phyloP scores from a whole-genome alignment of 2,113 vertebrate species.

The Pampusana beccarii region DNA sequence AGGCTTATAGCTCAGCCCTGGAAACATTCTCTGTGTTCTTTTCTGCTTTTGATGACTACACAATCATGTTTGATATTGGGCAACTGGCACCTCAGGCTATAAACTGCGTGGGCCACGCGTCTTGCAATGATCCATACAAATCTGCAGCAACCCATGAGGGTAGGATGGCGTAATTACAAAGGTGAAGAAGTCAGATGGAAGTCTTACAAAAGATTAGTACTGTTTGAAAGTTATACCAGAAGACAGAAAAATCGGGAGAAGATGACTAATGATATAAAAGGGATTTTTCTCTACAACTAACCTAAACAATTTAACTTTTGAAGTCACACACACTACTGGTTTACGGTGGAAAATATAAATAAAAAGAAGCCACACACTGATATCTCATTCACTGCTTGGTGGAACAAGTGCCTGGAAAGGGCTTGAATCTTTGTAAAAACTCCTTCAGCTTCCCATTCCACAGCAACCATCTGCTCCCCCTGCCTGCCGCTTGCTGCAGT shows the following conservation, averaged over 20 bases:
- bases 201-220: neutral
- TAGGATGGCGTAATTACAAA: neutral
- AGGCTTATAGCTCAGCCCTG: neutral
- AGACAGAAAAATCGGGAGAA: neutral
- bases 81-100: neutral
- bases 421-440: neutral
- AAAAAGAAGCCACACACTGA: neutral
- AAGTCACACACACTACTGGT: neutral
- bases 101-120: neutral
- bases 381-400: neutral
- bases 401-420: neutral
- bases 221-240: neutral
- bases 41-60: neutral
- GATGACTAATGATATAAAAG: neutral
- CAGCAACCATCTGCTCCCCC: neutral
- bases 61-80: accelerated
- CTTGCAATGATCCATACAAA: neutral
- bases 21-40: neutral
- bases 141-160: neutral
- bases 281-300: neutral
- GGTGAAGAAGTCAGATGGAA: neutral
- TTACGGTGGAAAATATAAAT: neutral
- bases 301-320: neutral
- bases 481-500: neutral
- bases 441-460: neutral